A percentile compares a stretch with the other conserved stretches of the same genome.
These are phyloP conservation scores for Epinotia bilunana DNA, from an alignment of 2,888 invertebrate species.

Conservation along the genomic window DNA sequence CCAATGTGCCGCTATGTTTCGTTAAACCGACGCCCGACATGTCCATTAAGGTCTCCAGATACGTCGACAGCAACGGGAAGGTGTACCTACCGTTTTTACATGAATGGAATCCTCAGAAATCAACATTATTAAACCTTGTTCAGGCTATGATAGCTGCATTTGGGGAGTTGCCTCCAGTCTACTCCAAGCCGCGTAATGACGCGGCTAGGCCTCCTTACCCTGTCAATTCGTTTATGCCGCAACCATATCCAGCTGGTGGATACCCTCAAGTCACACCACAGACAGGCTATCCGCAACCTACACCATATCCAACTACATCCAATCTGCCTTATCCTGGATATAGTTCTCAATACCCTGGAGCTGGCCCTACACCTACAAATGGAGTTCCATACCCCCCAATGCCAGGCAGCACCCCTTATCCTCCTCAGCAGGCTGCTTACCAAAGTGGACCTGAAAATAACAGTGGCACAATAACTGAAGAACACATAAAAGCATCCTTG, in stretches of 20 bases:
- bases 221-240: conserved; percentile 74
- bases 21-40: conserved; percentile 98
- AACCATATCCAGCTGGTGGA: conserved; percentile 73
- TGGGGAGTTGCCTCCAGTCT: conserved; percentile 98
- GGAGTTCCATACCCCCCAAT: conserved; percentile 64
- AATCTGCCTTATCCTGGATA: conserved; percentile 82
- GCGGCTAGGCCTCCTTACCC: conserved; percentile 85
- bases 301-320: conserved; percentile 75
- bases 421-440: conserved; percentile 59
- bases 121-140: conserved; percentile 94
- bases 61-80: conserved; percentile 97
- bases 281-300: conserved; percentile 68
- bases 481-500: conserved; percentile 96
- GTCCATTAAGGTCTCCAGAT: conserved; percentile 97
- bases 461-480: conserved; percentile 95
- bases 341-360: conserved; percentile 72
- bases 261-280: conserved; percentile 66
- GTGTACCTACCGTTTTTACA: conserved; percentile 98
- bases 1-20: conserved; percentile 97
- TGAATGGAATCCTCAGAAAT: conserved; percentile 93
- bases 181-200: conserved; percentile 87
- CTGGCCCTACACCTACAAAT: conserved; percentile 55
- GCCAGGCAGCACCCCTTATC: conserved; percentile 63
- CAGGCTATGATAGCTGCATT: conserved; percentile 96
- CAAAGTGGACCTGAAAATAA: conserved; percentile 72